Percentiles rank a stretch among this genome's conserved stretches.
Evolutionary conservation across 1,140 invertebrate species (phyloP).

Genomic region (Carposina sasakii): DNA sequence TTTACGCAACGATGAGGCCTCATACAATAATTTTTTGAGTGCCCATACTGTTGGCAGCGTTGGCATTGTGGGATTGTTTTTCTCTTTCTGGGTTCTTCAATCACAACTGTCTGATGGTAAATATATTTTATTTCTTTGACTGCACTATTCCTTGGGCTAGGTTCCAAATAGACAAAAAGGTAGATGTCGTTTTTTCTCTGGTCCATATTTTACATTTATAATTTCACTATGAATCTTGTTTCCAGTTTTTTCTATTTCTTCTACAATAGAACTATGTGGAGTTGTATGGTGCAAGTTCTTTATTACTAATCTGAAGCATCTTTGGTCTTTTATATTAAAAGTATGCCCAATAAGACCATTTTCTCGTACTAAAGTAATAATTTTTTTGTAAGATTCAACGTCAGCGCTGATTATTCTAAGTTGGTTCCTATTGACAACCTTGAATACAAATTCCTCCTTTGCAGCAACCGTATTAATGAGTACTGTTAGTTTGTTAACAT

Average conservation of each 20-base stretch:
- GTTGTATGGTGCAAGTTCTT: conserved; percentile 1
- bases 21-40: conserved; percentile 6
- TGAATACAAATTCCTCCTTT: background rate
- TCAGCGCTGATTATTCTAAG: background rate
- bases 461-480: background rate
- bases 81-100: no score
- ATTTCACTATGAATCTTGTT: background rate
- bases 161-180: no score
- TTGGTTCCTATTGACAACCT: background rate
- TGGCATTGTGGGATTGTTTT: conserved; percentile 5
- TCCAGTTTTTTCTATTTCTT: background rate
- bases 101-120: no score
- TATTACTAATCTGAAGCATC: background rate
- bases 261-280: background rate
- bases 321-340: background rate
- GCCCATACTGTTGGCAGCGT: conserved; percentile 1
- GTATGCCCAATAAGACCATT: background rate
- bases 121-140: no score
- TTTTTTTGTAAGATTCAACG: background rate
- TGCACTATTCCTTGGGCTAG: no score
- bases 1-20: conserved; percentile 6
- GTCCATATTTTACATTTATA: background rate
- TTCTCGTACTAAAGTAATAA: background rate
- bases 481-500: background rate
- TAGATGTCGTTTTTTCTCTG: background rate